phyloP scores from a whole-genome alignment of 2,113 vertebrate genomes.

The Cebus imitator region DNA sequence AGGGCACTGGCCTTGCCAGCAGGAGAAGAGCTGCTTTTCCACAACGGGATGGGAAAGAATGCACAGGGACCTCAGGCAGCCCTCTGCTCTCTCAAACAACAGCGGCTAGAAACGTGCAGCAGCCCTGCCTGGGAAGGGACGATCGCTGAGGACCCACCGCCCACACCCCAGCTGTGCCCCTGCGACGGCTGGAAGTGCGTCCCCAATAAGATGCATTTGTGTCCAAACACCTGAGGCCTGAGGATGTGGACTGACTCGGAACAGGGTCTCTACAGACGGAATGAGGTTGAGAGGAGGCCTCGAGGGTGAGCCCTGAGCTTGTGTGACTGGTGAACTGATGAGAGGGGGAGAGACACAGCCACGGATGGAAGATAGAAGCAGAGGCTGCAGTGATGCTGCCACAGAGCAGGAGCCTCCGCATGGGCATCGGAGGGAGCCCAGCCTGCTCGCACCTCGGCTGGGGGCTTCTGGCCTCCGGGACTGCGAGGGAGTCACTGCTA shows the following conservation, averaged over 20 bases:
- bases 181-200: not conserved
- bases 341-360: not conserved
- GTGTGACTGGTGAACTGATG: not conserved
- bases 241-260: not conserved
- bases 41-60: rapidly evolving
- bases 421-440: rapidly evolving
- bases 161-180: too few relatives aligned
- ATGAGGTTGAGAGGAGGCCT: not conserved
- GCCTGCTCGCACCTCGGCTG: not conserved
- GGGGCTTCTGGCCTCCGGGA: not conserved
- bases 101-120: rapidly evolving
- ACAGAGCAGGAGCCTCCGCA: rapidly evolving
- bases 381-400: not conserved
- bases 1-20: not conserved
- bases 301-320: not conserved
- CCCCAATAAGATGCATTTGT: not conserved
- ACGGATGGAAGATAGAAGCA: not conserved
- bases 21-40: not conserved
- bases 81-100: not conserved
- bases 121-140: not conserved
- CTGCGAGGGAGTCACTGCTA: rapidly evolving
- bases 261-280: not conserved
- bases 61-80: rapidly evolving
- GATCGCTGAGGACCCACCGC: rapidly evolving
- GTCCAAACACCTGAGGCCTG: not conserved